Percentiles rank a stretch among this genome's conserved stretches.
Evolutionary conservation across 2,797 vertebrate genomes (phyloP).

Genomic region (Malacoctenus gilli): DNA sequence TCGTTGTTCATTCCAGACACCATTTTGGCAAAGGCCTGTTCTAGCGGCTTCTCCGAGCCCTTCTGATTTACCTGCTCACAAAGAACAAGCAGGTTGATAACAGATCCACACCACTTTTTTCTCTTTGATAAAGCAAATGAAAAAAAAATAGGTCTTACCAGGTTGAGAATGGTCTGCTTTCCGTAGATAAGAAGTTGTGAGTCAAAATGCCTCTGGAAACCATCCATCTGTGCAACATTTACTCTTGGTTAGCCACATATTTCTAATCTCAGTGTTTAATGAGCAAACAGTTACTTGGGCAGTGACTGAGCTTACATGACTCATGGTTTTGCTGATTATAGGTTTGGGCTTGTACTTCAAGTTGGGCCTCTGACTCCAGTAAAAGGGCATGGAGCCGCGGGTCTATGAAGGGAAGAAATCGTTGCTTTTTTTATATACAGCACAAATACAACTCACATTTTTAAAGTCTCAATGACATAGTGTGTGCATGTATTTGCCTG

Average conservation of each 20-base stretch:
- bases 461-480: too few species aligned
- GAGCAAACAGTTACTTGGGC: too few species aligned
- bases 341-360: conserved; percentile 97
- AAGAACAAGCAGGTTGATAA: too few species aligned
- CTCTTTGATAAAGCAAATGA: too few species aligned
- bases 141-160: conserved; percentile 80
- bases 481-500: too few species aligned
- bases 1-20: conserved; percentile 87
- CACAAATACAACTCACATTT: too few species aligned
- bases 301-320: conserved; percentile 89
- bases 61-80: conserved; percentile 92
- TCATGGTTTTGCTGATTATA: conserved; percentile 92
- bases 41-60: conserved; percentile 95
- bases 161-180: conserved; percentile 95
- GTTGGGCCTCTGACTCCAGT: conserved; percentile 99
- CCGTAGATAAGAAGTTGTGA: conserved; percentile 96
- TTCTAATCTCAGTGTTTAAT: too few species aligned
- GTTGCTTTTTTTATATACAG: too few species aligned
- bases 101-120: too few species aligned
- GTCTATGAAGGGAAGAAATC: conserved; percentile 79
- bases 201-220: conserved; percentile 98
- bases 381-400: conserved; percentile 97
- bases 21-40: conserved; percentile 93
- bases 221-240: conserved; percentile 88
- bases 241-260: too few species aligned